Percentiles rank a stretch among this genome's conserved stretches.
Conservation (phyloP, 2,113 vertebrate species). For the Phalacrocorax brasilianus region DNA sequence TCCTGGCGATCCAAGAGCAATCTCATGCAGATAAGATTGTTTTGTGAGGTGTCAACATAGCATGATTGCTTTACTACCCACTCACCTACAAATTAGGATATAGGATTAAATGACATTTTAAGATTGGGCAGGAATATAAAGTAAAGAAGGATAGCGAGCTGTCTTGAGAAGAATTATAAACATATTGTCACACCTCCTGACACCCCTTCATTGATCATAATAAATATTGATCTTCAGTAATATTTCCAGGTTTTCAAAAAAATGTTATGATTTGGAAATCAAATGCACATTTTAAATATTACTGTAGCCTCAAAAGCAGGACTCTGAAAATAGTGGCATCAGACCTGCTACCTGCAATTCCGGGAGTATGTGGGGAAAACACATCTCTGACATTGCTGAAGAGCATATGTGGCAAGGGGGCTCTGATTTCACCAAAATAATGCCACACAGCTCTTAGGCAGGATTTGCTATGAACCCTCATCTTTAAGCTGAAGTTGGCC, state of each 20-base stretch:
- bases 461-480: neutral
- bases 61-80: neutral
- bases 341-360: neutral
- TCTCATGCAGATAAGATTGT: neutral
- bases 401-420: rapidly evolving
- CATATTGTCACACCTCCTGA: neutral
- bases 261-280: neutral
- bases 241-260: neutral
- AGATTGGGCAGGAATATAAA: neutral
- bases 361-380: neutral
- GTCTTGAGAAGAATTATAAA: neutral
- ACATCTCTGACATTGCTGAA: neutral
- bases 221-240: neutral
- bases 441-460: neutral
- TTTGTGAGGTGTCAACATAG: neutral
- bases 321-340: neutral
- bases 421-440: neutral
- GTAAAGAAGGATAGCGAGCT: neutral
- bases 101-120: neutral
- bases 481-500: neutral
- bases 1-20: neutral
- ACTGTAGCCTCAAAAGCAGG: neutral
- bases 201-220: neutral
- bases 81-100: neutral
- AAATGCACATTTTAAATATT: neutral